Percentiles rank a stretch among this genome's conserved stretches.
Conservation (phyloP, 2,113 vertebrate genomes). For the Anoplopoma fimbria region DNA sequence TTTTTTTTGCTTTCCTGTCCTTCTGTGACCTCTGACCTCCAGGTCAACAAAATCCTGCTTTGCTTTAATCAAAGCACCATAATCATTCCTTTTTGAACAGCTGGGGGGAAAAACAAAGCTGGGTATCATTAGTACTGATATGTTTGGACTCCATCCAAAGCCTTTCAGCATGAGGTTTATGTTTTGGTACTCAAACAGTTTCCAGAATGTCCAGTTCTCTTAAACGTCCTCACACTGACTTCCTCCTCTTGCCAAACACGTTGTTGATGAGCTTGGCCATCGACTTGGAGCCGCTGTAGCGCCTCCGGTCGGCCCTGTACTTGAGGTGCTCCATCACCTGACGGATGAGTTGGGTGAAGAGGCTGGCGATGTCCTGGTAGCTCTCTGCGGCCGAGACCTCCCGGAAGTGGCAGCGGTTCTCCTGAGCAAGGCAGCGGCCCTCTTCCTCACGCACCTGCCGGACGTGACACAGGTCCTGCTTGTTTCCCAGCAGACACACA, state of each 20-base stretch:
- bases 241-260: conserved; percentile 85
- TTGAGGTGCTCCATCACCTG: conserved; percentile 82
- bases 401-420: conserved; percentile 82
- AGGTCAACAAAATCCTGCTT: neutral
- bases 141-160: too few relatives aligned
- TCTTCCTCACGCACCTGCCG: conserved; percentile 84
- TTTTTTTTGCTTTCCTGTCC: neutral
- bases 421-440: conserved; percentile 77
- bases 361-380: conserved; percentile 82
- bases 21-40: neutral
- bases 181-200: neutral
- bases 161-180: too few relatives aligned
- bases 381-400: conserved; percentile 85
- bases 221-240: conserved; percentile 78
- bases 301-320: conserved; percentile 75
- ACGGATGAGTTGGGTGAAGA: conserved; percentile 84
- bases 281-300: conserved; percentile 85
- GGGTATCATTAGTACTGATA: too few relatives aligned
- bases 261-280: conserved; percentile 87
- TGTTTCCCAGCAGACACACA: conserved; percentile 85
- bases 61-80: neutral
- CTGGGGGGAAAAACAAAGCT: too few relatives aligned
- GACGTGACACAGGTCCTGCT: conserved; percentile 84
- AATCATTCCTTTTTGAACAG: neutral
- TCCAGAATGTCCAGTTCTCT: neutral